Evolutionary conservation across 2,797 vertebrate genomes (phyloP).

Genomic region (Bufotes viridis): DNA sequence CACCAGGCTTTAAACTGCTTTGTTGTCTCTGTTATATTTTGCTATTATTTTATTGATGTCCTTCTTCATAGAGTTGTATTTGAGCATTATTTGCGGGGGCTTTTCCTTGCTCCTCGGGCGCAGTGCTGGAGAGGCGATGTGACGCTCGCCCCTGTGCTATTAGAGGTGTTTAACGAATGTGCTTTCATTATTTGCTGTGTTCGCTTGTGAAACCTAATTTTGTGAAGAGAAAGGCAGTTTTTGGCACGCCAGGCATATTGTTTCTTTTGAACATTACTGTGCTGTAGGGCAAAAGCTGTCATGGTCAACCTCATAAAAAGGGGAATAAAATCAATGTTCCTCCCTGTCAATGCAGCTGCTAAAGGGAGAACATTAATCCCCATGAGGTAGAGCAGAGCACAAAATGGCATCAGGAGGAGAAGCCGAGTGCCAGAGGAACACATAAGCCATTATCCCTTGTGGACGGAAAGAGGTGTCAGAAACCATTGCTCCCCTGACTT

Average conservation of each 20-base stretch:
- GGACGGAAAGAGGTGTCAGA: slow-evolving; percentile 34
- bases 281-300: slow-evolving; percentile 60
- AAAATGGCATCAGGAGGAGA: slow-evolving; percentile 61
- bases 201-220: slow-evolving; percentile 48
- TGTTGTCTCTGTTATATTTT: slow-evolving; percentile 15
- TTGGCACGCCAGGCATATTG: slow-evolving; percentile 57
- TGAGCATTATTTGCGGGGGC: not conserved
- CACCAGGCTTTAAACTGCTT: slow-evolving; percentile 35
- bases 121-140: not conserved
- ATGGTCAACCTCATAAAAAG: slow-evolving; percentile 62
- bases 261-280: slow-evolving; percentile 58
- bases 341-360: slow-evolving; percentile 60
- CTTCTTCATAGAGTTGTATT: not conserved
- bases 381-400: slow-evolving; percentile 51
- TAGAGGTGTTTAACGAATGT: slow-evolving; percentile 44
- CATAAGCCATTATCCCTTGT: slow-evolving; percentile 54
- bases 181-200: slow-evolving; percentile 47
- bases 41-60: not conserved
- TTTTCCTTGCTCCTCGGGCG: not conserved
- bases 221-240: slow-evolving; percentile 51
- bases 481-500: slow-evolving; percentile 18
- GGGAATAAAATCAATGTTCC: slow-evolving; percentile 62
- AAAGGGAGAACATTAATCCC: slow-evolving; percentile 57
- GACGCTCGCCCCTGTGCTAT: not conserved
- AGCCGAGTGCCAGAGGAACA: slow-evolving; percentile 52